These are phyloP conservation scores for Nyctibius bracteatus DNA, from an alignment of 2,113 vertebrate species.

Conservation along the genomic window DNA sequence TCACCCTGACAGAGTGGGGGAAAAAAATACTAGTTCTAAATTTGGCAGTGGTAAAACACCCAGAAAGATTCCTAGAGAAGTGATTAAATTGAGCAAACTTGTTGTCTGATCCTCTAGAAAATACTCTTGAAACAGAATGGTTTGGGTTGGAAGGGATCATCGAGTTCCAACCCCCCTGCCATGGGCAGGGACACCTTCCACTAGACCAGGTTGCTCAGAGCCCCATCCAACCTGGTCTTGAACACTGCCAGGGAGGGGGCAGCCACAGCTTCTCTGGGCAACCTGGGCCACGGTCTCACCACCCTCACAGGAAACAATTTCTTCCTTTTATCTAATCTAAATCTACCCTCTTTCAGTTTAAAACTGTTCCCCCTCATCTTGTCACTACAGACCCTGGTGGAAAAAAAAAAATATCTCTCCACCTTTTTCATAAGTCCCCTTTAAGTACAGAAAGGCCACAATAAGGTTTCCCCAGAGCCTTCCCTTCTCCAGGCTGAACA, in stretches of 20 bases:
- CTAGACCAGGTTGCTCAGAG: not conserved
- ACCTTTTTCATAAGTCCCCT: not conserved
- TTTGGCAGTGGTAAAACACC: not conserved
- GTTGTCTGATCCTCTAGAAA: not conserved
- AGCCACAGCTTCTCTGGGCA: not conserved
- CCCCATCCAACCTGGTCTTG: not conserved
- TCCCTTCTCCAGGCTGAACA: not conserved
- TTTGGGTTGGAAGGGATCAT: not conserved
- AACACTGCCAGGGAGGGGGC: not conserved
- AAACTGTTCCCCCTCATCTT: too few species aligned
- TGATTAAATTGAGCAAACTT: not conserved
- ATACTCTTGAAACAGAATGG: not conserved
- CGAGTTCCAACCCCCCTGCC: not conserved
- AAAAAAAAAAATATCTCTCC: not conserved
- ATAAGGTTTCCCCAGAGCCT: not conserved
- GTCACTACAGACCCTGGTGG: too few species aligned
- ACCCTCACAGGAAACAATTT: not conserved
- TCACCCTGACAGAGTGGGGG: not conserved
- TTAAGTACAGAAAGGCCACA: not conserved
- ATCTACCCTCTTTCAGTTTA: too few species aligned
- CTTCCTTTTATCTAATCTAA: not conserved
- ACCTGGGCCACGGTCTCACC: not conserved
- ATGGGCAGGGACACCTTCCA: not conserved
- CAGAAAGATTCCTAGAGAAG: not conserved
- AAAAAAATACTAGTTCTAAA: not conserved